Percentiles rank a stretch among this genome's conserved stretches.
phyloP scores from a whole-genome alignment of 2,797 vertebrate genomes.

The Sciaenops ocellatus region DNA sequence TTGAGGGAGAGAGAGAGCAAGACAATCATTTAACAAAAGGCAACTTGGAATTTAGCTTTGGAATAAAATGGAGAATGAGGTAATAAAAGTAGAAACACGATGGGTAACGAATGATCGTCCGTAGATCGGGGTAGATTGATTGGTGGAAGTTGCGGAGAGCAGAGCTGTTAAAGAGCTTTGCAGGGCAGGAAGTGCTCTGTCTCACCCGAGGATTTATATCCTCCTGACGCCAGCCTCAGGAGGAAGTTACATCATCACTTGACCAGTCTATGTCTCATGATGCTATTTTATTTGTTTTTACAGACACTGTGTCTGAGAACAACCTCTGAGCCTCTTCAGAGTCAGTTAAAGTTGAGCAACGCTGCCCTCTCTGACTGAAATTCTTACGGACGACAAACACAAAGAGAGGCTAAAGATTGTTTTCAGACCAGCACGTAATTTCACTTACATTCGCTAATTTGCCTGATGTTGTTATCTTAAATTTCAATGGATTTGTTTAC shows the following conservation, averaged over 20 bases:
- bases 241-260: constrained; percentile 88
- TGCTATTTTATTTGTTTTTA: constrained; percentile 62
- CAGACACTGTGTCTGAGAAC: constrained; percentile 73
- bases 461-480: constrained; percentile 53
- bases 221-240: constrained; percentile 86
- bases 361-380: constrained; percentile 28
- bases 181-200: constrained; percentile 79
- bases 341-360: constrained; percentile 16
- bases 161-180: constrained; percentile 65
- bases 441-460: constrained; percentile 59
- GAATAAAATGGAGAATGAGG: constrained; percentile 78
- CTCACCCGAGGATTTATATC: constrained; percentile 64
- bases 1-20: constrained; percentile 24
- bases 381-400: constrained; percentile 27
- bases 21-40: constrained; percentile 69
- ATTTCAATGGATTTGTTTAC: constrained; percentile 67
- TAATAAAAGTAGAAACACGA: constrained; percentile 70
- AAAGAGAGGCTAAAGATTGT: constrained; percentile 57
- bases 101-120: constrained; percentile 57
- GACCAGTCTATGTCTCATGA: constrained; percentile 90
- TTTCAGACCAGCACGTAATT: constrained; percentile 67
- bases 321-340: constrained; percentile 63
- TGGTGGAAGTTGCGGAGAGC: constrained; percentile 55
- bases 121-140: constrained; percentile 42
- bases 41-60: constrained; percentile 80